Conservation (phyloP, 2,888 invertebrate genomes). For the Brenthis hecate region DNA sequence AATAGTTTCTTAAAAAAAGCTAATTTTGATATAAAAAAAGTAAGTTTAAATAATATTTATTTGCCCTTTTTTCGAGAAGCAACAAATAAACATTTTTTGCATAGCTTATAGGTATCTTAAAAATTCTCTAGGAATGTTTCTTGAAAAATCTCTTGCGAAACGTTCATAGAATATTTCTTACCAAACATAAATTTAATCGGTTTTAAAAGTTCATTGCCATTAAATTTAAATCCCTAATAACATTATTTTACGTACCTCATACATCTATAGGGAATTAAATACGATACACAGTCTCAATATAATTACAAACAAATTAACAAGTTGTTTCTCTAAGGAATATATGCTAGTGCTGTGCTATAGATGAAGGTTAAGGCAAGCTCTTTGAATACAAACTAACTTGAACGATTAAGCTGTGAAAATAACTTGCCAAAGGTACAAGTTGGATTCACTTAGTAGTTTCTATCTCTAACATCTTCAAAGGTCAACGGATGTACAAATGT, state of each 20-base stretch:
- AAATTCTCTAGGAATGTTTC: no score
- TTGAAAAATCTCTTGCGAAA: no score
- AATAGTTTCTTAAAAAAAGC: no score
- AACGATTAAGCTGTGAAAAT: constrained; percentile 10
- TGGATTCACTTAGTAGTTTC: constrained; percentile 12
- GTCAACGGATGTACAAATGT: neutral
- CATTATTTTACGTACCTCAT: neutral
- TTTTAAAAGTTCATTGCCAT: neutral
- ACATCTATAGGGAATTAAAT: constrained; percentile 1
- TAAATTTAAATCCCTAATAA: constrained; percentile 1
- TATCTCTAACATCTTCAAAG: neutral
- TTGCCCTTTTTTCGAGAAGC: no score
- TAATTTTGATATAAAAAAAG: no score
- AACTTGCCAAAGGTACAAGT: constrained; percentile 12
- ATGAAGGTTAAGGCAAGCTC: constrained; percentile 10
- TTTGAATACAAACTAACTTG: constrained; percentile 16
- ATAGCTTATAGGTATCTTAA: no score
- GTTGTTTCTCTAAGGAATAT: constrained; percentile 12
- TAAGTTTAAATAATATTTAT: no score
- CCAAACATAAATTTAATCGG: no score
- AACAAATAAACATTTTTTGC: no score
- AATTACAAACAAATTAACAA: constrained; percentile 7
- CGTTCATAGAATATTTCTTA: no score
- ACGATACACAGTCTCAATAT: neutral
- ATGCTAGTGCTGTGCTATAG: constrained; percentile 3